Evolutionary conservation across 2,797 vertebrate genomes (phyloP).

Genomic region (Premnoplex brunnescens): DNA sequence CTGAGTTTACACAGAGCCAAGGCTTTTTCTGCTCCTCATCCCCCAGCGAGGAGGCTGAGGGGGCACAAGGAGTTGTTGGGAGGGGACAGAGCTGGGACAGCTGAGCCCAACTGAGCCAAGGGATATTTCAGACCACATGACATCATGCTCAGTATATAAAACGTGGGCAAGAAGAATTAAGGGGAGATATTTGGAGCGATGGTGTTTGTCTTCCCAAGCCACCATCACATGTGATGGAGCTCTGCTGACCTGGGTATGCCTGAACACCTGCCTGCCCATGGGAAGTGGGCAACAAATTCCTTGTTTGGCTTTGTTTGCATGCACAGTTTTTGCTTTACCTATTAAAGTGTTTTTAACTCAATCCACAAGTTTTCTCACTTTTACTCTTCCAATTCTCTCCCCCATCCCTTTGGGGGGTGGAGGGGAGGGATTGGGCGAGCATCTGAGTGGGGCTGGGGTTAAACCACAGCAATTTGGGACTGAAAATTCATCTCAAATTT

Average conservation of each 20-base stretch:
- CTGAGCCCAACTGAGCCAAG: too few relatives aligned
- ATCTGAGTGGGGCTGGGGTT: background rate
- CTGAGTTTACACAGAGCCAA: background rate
- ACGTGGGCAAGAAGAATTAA: too few relatives aligned
- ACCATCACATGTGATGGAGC: too few relatives aligned
- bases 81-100: background rate
- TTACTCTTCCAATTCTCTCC: background rate
- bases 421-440: background rate
- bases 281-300: too few relatives aligned
- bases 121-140: too few relatives aligned
- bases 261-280: too few relatives aligned
- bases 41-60: background rate
- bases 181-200: too few relatives aligned
- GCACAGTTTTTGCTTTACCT: background rate
- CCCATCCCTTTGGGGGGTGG: background rate
- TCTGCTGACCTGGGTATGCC: too few relatives aligned
- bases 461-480: background rate
- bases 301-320: background rate
- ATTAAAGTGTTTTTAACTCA: background rate
- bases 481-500: background rate
- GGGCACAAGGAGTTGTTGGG: background rate
- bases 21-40: background rate
- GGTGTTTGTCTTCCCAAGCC: too few relatives aligned
- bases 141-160: too few relatives aligned
- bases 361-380: background rate